phyloP scores from a whole-genome alignment of 2,888 invertebrate genomes.

The Strigamia crassipes region DNA sequence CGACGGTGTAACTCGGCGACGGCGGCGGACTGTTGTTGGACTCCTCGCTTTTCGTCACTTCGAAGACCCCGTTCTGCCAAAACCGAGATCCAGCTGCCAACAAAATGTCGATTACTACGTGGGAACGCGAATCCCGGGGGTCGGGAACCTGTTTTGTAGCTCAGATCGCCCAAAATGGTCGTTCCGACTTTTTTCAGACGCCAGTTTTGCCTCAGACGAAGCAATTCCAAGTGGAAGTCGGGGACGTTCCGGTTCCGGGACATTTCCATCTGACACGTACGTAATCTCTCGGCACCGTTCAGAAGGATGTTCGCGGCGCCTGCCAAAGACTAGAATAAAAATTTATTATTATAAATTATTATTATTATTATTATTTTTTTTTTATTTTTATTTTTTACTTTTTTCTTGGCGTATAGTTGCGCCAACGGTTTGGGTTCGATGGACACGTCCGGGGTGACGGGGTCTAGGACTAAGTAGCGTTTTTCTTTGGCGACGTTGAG shows the following conservation, averaged over 20 bases:
- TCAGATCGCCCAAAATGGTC: slow-evolving; percentile 92
- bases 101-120: no score
- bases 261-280: slow-evolving; percentile 78
- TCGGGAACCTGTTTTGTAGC: slow-evolving; percentile 77
- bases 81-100: slow-evolving; percentile 83
- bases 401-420: slow-evolving; percentile 89
- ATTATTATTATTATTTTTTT: slow-evolving; percentile 11
- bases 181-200: slow-evolving; percentile 94
- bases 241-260: slow-evolving; percentile 66
- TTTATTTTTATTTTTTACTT: slow-evolving; percentile 60
- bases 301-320: slow-evolving; percentile 83
- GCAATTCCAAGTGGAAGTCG: slow-evolving; percentile 90
- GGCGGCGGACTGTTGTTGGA: slow-evolving; percentile 18
- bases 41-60: slow-evolving; percentile 91
- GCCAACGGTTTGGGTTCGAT: slow-evolving; percentile 84
- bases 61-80: slow-evolving; percentile 90
- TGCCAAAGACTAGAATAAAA: slow-evolving; percentile 68
- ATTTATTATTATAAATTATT: slow-evolving; percentile 45
- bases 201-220: slow-evolving; percentile 90
- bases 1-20: slow-evolving; percentile 45
- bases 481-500: slow-evolving; percentile 90
- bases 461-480: slow-evolving; percentile 88
- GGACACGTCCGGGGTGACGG: slow-evolving; percentile 81
- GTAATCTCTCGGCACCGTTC: slow-evolving; percentile 83
- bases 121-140: no score